Percentiles rank a stretch among this genome's conserved stretches.
These are phyloP conservation scores for Myripristis murdjan DNA, from an alignment of 2,797 vertebrate species.

Conservation along the genomic window DNA sequence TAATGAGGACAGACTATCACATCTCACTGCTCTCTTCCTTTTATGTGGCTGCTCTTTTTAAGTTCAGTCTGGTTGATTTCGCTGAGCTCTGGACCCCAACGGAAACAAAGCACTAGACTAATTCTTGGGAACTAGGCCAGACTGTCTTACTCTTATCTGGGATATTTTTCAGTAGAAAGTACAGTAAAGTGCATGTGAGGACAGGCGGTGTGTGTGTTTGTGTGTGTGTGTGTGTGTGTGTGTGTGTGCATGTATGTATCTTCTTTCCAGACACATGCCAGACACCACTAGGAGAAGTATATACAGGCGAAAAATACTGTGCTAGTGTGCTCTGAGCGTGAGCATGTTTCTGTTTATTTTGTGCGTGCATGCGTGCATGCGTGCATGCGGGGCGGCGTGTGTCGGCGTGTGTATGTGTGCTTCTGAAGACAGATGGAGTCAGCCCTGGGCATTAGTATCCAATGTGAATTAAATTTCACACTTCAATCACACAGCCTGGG, in stretches of 20 bases:
- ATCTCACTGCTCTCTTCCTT: conserved; percentile 55
- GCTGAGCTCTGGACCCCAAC: conserved; percentile 64
- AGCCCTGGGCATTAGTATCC: conserved; percentile 31
- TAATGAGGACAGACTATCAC: conserved; percentile 64
- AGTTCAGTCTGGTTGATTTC: conserved; percentile 66
- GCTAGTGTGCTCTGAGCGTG: not conserved
- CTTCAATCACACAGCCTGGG: conserved; percentile 38
- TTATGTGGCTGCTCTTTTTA: conserved; percentile 62
- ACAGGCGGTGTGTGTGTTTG: conserved; percentile 26
- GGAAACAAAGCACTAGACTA: conserved; percentile 53
- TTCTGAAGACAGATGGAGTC: conserved; percentile 11
- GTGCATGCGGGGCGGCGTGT: not conserved
- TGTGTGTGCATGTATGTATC: not conserved
- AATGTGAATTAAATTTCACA: conserved; percentile 47
- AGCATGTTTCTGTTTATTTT: not conserved
- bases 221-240: not conserved
- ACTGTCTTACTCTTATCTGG: conserved; percentile 60
- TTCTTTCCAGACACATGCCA: no score
- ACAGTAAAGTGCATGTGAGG: conserved; percentile 50
- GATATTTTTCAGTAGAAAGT: conserved; percentile 56
- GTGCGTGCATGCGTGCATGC: conserved; percentile 10
- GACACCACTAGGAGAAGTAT: not conserved
- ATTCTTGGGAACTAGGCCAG: conserved; percentile 67
- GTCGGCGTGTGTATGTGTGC: conserved; percentile 8
- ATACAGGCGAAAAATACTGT: not conserved